These are phyloP conservation scores for Montifringilla adamsi DNA, from an alignment of 2,113 vertebrate genomes.

Conservation along the genomic window DNA sequence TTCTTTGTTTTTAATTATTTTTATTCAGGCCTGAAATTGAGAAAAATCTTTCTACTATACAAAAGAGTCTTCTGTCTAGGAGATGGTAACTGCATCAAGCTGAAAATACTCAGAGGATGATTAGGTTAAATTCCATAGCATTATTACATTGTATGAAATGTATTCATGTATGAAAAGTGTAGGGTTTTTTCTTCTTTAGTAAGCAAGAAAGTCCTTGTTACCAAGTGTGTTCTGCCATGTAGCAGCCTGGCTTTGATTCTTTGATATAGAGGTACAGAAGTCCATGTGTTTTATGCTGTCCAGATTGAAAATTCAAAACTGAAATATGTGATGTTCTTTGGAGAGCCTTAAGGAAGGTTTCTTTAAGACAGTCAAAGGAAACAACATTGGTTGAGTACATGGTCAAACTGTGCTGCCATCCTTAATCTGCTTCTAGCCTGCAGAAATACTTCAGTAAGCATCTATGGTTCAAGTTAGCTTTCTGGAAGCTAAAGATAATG, in stretches of 20 bases:
- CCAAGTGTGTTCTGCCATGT: neutral
- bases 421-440: neutral
- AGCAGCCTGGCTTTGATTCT: neutral
- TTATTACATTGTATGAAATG: neutral
- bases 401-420: neutral
- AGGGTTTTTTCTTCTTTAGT: accelerated
- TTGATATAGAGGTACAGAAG: neutral
- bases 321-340: neutral
- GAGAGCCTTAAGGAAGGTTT: neutral
- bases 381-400: neutral
- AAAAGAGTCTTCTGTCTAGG: neutral
- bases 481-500: neutral
- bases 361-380: neutral
- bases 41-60: neutral
- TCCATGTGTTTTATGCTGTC: neutral
- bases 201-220: neutral
- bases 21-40: neutral
- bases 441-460: neutral
- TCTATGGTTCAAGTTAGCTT: neutral
- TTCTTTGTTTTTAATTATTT: neutral
- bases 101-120: neutral
- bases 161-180: neutral
- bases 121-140: neutral
- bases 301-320: neutral
- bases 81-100: neutral